phyloP scores from a whole-genome alignment of 2,113 vertebrate species.

The Fulica atra region DNA sequence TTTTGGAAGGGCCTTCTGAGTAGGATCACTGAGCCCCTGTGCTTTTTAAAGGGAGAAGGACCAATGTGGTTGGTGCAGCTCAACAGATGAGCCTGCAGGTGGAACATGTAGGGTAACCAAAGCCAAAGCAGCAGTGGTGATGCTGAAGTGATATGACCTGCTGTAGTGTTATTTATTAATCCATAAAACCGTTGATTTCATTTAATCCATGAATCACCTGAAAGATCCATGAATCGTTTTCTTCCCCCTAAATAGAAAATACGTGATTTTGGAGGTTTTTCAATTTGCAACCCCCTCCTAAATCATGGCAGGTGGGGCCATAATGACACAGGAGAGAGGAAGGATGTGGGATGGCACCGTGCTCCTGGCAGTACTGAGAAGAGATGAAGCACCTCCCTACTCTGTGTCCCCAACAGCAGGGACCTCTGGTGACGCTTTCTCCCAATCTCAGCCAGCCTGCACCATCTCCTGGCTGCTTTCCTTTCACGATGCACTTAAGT shows the following conservation, averaged over 20 bases:
- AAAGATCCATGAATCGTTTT: not conserved
- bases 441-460: not conserved
- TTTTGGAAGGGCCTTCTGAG: not conserved
- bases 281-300: not conserved
- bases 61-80: not conserved
- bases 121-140: not conserved
- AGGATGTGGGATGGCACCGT: accelerated
- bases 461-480: not conserved
- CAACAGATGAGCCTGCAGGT: accelerated
- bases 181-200: not conserved
- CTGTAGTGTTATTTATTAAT: not conserved
- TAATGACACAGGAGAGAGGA: not conserved
- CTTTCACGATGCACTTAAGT: not conserved
- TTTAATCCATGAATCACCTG: not conserved
- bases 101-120: not conserved
- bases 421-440: not conserved
- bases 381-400: not conserved
- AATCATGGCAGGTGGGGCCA: not conserved
- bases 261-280: not conserved
- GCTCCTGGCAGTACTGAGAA: not conserved
- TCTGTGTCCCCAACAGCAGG: not conserved
- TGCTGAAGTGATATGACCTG: too few relatives aligned
- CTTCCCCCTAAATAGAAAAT: not conserved
- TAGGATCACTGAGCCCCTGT: accelerated
- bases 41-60: not conserved